Conservation (phyloP, 1,140 invertebrate species). For the Ceratosolen fusciceps region DNA sequence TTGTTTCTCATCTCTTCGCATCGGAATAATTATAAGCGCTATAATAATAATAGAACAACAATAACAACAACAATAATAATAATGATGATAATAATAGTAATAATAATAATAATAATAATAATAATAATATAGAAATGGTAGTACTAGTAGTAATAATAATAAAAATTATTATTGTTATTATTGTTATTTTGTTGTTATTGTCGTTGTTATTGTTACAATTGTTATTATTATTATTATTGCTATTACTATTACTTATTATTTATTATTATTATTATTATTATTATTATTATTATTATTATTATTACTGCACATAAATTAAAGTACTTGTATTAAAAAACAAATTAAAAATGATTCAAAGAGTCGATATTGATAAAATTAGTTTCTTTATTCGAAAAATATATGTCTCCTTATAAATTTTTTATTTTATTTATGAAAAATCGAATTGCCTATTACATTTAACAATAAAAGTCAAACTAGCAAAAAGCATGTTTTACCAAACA, state of each 20-base stretch:
- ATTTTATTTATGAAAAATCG: slow-evolving; percentile 41
- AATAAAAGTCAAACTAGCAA: slow-evolving; percentile 35
- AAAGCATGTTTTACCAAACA: slow-evolving; percentile 26
- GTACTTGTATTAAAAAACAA: slow-evolving; percentile 35
- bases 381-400: slow-evolving; percentile 33
- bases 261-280: slow-evolving; percentile 7
- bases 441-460: slow-evolving; percentile 28
- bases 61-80: too few species aligned
- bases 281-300: slow-evolving; percentile 39
- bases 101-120: too few species aligned
- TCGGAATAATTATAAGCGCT: slow-evolving; percentile 34
- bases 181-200: too few species aligned
- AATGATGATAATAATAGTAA: too few species aligned
- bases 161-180: too few species aligned
- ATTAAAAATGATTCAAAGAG: slow-evolving; percentile 2
- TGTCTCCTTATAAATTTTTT: slow-evolving; percentile 17
- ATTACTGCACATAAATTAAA: slow-evolving; percentile 33
- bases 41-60: too few species aligned
- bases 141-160: too few species aligned
- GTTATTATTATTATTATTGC: slow-evolving; percentile 29
- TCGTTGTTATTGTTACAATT: too few species aligned
- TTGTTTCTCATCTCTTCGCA: slow-evolving; percentile 36
- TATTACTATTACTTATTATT: slow-evolving; percentile 6
- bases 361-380: slow-evolving; percentile 29
- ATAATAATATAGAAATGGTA: too few species aligned